Conservation (phyloP, 2,888 invertebrate genomes). For the Norana najaformis region DNA sequence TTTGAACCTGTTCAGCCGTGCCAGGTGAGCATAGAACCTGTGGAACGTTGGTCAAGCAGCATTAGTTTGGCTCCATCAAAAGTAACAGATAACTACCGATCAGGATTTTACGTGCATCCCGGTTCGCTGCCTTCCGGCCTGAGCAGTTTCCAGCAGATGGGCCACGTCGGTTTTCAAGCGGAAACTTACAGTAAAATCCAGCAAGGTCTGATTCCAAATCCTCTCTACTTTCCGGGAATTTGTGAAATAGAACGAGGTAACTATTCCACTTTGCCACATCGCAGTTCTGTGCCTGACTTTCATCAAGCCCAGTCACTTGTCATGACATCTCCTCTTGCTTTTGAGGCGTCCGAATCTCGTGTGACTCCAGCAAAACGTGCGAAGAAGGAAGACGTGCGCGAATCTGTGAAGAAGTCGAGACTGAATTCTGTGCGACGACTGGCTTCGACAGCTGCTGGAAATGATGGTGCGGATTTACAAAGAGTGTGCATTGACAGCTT, state of each 20-base stretch:
- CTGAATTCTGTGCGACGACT: neutral
- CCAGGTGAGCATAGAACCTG: slow-evolving; percentile 21
- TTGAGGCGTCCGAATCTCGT: too few species aligned
- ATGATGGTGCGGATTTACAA: neutral
- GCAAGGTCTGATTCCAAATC: slow-evolving; percentile 25
- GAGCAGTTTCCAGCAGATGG: neutral
- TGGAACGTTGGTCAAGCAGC: neutral
- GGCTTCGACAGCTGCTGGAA: neutral
- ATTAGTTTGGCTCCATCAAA: neutral
- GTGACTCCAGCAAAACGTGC: neutral
- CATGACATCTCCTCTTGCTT: neutral
- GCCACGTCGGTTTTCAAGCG: neutral
- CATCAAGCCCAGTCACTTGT: neutral
- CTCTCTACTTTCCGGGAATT: neutral
- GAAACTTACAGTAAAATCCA: slow-evolving; percentile 14
- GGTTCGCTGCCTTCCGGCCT: too few species aligned
- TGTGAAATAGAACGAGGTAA: neutral
- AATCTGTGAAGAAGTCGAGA: neutral
- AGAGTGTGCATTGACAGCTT: neutral
- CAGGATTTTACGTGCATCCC: neutral
- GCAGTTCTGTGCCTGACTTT: neutral
- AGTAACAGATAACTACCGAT: neutral
- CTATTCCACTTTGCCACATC: neutral
- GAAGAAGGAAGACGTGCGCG: neutral
- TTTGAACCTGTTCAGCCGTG: neutral